Evolutionary conservation across 2,888 invertebrate genomes (phyloP).

Genomic region (Monoplex corrugatus): DNA sequence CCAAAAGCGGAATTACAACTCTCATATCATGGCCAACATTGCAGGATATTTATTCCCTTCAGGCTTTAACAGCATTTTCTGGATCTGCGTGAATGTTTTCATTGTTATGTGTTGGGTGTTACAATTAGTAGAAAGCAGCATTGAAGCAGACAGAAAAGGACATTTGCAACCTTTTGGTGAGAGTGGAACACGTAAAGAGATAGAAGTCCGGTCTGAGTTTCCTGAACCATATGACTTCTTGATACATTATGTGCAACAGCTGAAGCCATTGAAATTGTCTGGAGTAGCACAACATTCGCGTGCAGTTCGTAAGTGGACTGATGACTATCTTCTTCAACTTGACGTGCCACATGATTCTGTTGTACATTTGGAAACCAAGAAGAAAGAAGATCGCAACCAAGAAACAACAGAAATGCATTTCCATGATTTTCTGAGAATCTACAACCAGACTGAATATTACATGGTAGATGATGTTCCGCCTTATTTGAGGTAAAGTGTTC

Average conservation of each 20-base stretch:
- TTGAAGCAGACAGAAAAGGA: conserved; percentile 62
- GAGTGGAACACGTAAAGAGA: conserved; percentile 60
- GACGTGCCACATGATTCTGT: conserved; percentile 62
- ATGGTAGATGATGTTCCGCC: conserved; percentile 78
- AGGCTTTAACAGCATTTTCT: too few relatives aligned
- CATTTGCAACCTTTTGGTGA: conserved; percentile 77
- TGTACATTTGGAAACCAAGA: conserved; percentile 73
- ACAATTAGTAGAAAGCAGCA: background rate
- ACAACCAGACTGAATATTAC: conserved; percentile 75
- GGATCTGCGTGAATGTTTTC: background rate
- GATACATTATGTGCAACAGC: conserved; percentile 67
- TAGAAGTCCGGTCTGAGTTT: conserved; percentile 71
- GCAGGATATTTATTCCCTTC: too few relatives aligned
- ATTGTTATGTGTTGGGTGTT: background rate
- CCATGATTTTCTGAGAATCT: conserved; percentile 74
- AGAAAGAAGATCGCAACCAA: conserved; percentile 77
- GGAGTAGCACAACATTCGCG: conserved; percentile 72
- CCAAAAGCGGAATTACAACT: too few relatives aligned
- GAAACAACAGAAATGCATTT: conserved; percentile 71
- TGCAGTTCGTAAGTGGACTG: conserved; percentile 76
- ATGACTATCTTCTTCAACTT: conserved; percentile 75
- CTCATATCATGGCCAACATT: too few relatives aligned
- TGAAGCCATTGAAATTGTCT: conserved; percentile 74
- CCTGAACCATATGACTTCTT: conserved; percentile 73
- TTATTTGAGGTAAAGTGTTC: conserved; percentile 73